These are phyloP conservation scores for Bombus impatiens DNA, from an alignment of 1,140 invertebrate genomes.

Conservation along the genomic window DNA sequence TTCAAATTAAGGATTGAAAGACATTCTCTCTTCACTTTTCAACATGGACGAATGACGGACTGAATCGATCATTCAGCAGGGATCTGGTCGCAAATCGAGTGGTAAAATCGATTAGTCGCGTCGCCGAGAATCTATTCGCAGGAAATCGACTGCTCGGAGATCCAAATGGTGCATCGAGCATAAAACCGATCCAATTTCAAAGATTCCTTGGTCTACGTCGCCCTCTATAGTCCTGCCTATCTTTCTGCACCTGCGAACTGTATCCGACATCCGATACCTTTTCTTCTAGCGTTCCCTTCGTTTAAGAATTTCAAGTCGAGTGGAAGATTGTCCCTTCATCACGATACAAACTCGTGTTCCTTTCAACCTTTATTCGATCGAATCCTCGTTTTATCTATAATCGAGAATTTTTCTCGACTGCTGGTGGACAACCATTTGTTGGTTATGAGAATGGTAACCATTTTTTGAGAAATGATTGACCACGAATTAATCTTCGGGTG, in stretches of 20 bases:
- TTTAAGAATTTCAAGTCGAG: slow-evolving; percentile 37
- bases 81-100: slow-evolving; percentile 50
- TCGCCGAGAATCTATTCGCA: slow-evolving; percentile 49
- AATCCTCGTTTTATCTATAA: slow-evolving; percentile 19
- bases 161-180: slow-evolving; percentile 35
- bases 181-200: slow-evolving; percentile 60
- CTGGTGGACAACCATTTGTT: not conserved
- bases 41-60: not conserved
- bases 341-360: slow-evolving; percentile 13
- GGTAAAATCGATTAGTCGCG: slow-evolving; percentile 60
- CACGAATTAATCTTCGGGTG: not conserved
- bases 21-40: not conserved
- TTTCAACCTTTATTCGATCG: not conserved
- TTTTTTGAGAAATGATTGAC: not conserved
- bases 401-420: not conserved
- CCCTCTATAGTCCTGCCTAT: slow-evolving; percentile 8
- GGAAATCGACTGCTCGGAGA: slow-evolving; percentile 43
- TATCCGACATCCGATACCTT: slow-evolving; percentile 63
- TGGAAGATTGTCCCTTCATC: slow-evolving; percentile 40
- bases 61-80: not conserved
- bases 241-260: slow-evolving; percentile 56
- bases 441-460: not conserved
- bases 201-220: slow-evolving; percentile 25
- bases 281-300: not conserved
- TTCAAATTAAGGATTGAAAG: not conserved